Percentiles rank a stretch among this genome's conserved stretches.
Evolutionary conservation across 1,140 invertebrate species (phyloP).

Genomic region (Drosophila elegans): DNA sequence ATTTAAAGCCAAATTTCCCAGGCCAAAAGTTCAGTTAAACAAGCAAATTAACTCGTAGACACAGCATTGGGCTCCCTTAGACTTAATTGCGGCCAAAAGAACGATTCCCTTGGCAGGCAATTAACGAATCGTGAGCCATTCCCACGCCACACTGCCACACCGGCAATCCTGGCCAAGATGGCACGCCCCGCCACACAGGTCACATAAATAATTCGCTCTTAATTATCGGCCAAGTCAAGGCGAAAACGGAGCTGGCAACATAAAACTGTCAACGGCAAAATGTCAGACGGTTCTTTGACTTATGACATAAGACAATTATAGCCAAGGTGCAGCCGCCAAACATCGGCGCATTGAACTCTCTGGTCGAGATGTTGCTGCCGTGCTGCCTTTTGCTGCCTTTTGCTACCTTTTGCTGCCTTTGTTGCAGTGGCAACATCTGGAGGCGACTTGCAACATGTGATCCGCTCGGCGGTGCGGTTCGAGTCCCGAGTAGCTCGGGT

Average conservation of each 20-base stretch:
- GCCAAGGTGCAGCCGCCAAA: slow-evolving; percentile 57
- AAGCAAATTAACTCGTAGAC: slow-evolving; percentile 12
- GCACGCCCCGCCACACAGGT: slow-evolving; percentile 28
- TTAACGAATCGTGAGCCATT: slow-evolving; percentile 40
- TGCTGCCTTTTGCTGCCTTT: neutral
- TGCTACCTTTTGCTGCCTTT: neutral
- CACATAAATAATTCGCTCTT: slow-evolving; percentile 65
- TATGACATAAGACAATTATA: slow-evolving; percentile 78
- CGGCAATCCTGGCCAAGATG: slow-evolving; percentile 35
- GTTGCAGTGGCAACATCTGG: slow-evolving; percentile 32
- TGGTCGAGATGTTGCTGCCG: slow-evolving; percentile 6
- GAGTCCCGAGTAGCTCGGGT: slow-evolving; percentile 18
- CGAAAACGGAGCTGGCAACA: slow-evolving; percentile 33
- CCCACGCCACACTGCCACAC: slow-evolving; percentile 35
- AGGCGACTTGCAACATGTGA: slow-evolving; percentile 42
- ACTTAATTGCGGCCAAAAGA: slow-evolving; percentile 13
- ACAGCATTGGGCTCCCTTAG: slow-evolving; percentile 14
- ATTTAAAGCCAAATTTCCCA: neutral
- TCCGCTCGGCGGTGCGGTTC: slow-evolving; percentile 22
- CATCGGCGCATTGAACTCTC: slow-evolving; percentile 50
- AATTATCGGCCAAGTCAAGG: slow-evolving; percentile 52
- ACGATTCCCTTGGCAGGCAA: slow-evolving; percentile 37
- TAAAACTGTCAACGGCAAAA: slow-evolving; percentile 74
- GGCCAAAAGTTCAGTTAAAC: slow-evolving; percentile 31
- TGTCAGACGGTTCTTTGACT: slow-evolving; percentile 66